These are phyloP conservation scores for Cynaeus angustus DNA, from an alignment of 2,888 invertebrate genomes.

Conservation along the genomic window DNA sequence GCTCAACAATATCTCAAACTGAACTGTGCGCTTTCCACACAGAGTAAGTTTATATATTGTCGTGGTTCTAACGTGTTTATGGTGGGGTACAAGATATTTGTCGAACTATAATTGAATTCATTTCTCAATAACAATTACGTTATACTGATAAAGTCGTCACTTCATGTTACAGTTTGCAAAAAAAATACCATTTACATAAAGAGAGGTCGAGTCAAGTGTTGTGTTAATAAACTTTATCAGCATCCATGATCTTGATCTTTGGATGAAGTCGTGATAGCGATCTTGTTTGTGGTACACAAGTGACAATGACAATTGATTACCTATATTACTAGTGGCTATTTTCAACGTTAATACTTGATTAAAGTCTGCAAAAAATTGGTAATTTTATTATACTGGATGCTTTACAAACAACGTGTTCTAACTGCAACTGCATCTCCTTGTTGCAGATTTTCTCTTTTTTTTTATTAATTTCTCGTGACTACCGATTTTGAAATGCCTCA, in stretches of 20 bases:
- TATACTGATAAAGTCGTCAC: conserved; percentile 30
- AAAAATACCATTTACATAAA: neutral
- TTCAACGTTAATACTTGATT: no score
- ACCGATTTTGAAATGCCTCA: neutral
- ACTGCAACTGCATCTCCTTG: no score
- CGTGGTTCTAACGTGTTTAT: conserved; percentile 12
- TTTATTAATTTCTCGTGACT: neutral
- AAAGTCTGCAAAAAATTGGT: neutral
- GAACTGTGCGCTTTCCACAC: conserved; percentile 30
- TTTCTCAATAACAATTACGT: conserved; percentile 30
- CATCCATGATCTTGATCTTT: neutral
- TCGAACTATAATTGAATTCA: conserved; percentile 14
- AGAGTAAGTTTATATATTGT: conserved; percentile 19
- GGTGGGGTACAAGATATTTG: conserved; percentile 39
- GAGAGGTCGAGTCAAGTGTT: no score
- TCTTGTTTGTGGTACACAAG: neutral
- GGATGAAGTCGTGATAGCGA: neutral
- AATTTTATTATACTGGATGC: no score
- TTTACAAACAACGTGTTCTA: no score
- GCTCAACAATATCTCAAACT: neutral
- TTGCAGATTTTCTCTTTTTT: neutral
- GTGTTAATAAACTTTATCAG: no score
- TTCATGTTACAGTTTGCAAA: neutral
- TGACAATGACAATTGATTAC: no score
- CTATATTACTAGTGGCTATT: no score